Base-by-base conservation (phyloP, 2,888 invertebrate species). In the Beris chalybata region DNA sequence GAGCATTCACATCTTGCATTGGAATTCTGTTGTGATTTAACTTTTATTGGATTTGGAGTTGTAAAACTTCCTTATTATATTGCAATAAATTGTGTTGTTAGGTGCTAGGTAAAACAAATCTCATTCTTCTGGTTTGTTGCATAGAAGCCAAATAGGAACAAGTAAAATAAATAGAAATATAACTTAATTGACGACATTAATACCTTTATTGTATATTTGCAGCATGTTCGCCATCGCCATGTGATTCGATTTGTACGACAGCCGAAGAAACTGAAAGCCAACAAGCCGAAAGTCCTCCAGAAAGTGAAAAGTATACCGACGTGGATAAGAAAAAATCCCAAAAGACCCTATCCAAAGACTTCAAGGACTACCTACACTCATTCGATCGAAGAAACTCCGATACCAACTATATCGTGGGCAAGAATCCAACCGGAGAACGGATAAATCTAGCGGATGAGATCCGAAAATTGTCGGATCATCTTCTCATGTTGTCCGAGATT, bases 361-460 rank as follows among this genome's bases (percentile, higher is more conserved):
- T 81, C 72, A 76, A 79, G 69, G 78, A 78, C 57, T 81, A 82
- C 69, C 72, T 82, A 66, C 81, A 83, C 53, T 79, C 82, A 52
- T 86, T 89, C 56, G 90, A 89, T 75, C 83, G 92, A 66, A 83
- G 92, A 73, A 90, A 92, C 3, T 92, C 92, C 0, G 92, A 93
- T 74, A 90, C 91, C 73, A 87, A 87, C 6, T 89, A 86, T 73
- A 83, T 90, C 71, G 77, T 89, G 61, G 81, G 83, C 1, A 61
- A 43, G 38, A 72, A 76, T 7, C 78, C 76, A 71, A 82, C 85
- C 22, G 43, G 38, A 11, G 88, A 89, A 65, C 83, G 87, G 67
- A 85, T 89, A 67, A 89, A 89, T 74, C 81, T 92, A 67, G 92
- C 92, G 0, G 92, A 92, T 74, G 92, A 93, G 80, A 93, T 93